Conservation (phyloP, 1,140 invertebrate species). For the Venturia canescens region DNA sequence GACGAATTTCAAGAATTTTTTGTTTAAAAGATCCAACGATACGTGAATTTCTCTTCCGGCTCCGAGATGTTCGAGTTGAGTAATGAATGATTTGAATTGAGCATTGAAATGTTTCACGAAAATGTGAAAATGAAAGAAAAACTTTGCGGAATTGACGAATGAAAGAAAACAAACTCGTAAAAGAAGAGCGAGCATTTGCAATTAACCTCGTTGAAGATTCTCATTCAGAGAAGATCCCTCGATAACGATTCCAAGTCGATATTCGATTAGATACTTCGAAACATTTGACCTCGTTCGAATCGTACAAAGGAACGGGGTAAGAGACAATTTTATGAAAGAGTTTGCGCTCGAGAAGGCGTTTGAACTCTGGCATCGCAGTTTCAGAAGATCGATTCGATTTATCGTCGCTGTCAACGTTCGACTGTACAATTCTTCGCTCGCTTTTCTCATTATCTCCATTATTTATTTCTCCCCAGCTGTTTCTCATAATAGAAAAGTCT, state of each 20-base stretch:
- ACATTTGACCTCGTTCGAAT: conserved; percentile 1
- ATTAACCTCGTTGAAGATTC: not conserved
- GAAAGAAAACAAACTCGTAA: too few species aligned
- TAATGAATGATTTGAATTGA: too few species aligned
- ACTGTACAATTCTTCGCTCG: not conserved
- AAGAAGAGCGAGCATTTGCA: not conserved
- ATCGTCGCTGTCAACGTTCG: not conserved
- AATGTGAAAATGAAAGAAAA: not conserved
- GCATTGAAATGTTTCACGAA: too few species aligned
- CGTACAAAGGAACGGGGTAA: too few species aligned
- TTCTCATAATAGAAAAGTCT: not conserved
- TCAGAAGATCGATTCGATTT: not conserved
- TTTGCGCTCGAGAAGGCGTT: not conserved
- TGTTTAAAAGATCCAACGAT: not conserved
- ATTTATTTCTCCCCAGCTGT: not conserved
- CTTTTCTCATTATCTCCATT: not conserved
- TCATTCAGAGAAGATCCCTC: not conserved
- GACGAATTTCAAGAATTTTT: conserved; percentile 38
- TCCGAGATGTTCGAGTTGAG: too few species aligned
- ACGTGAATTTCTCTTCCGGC: too few species aligned
- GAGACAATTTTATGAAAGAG: not conserved
- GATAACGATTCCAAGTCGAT: conserved; percentile 7
- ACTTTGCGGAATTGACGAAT: not conserved
- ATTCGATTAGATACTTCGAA: conserved; percentile 1
- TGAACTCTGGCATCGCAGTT: conserved; percentile 7